A percentile compares a stretch with the other conserved stretches of the same genome.
phyloP scores from a whole-genome alignment of 2,888 invertebrate genomes.

The Apamea monoglypha region DNA sequence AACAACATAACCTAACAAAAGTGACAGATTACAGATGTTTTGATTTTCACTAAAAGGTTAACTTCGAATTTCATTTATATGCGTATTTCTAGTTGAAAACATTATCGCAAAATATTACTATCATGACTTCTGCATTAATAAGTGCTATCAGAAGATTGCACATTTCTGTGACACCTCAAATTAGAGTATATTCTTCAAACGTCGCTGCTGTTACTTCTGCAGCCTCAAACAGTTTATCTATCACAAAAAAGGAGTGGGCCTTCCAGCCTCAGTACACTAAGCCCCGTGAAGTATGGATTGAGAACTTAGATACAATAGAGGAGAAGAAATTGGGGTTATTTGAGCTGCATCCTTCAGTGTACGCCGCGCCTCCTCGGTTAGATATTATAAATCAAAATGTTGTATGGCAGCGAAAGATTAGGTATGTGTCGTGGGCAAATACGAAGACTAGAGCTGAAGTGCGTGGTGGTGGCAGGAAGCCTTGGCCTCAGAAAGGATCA shows the following conservation, averaged over 20 bases:
- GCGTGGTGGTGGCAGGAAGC: slow-evolving; percentile 97
- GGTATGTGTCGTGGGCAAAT: slow-evolving; percentile 95
- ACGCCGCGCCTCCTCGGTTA: slow-evolving; percentile 95
- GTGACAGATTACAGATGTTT: slow-evolving; percentile 53
- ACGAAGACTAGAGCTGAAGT: slow-evolving; percentile 96
- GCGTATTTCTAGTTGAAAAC: slow-evolving; percentile 19
- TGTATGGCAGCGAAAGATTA: slow-evolving; percentile 95
- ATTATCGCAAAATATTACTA: slow-evolving; percentile 24
- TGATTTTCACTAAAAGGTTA: slow-evolving; percentile 33
- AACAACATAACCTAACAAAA: slow-evolving; percentile 53
- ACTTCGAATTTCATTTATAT: slow-evolving; percentile 8
- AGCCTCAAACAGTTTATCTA: slow-evolving; percentile 71
- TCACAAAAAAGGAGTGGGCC: slow-evolving; percentile 86
- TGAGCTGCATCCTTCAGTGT: slow-evolving; percentile 97
- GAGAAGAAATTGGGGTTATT: slow-evolving; percentile 95
- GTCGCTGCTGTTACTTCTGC: slow-evolving; percentile 64
- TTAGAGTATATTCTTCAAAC: slow-evolving; percentile 77
- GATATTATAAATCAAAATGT: slow-evolving; percentile 97
- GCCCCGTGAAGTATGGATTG: slow-evolving; percentile 96
- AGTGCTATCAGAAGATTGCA: slow-evolving; percentile 83
- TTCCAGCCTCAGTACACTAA: slow-evolving; percentile 90
- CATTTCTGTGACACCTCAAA: slow-evolving; percentile 76
- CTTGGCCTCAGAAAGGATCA: slow-evolving; percentile 98
- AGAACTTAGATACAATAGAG: slow-evolving; percentile 94
- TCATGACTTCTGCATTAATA: slow-evolving; percentile 81